phyloP scores from a whole-genome alignment of 30 jellyfish, hydroid and myxozoan species.

The Aurelia aurita region DNA sequence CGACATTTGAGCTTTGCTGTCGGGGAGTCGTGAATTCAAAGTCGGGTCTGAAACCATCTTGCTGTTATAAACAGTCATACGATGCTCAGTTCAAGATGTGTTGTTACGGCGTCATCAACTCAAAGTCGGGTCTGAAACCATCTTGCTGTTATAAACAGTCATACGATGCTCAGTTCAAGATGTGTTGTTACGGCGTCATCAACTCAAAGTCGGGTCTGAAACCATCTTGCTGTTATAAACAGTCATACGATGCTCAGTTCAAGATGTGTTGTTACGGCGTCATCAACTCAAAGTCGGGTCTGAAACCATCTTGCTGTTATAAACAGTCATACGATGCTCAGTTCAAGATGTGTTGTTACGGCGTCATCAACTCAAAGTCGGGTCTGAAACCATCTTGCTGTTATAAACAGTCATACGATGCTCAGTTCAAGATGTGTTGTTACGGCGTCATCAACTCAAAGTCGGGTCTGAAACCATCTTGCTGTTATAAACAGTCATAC shows the following conservation, averaged over 20 bases:
- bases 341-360: constrained; percentile 3
- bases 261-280: constrained; percentile 1
- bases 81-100: constrained; percentile 26
- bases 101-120: constrained; percentile 7
- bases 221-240: constrained; percentile 13
- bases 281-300: too few relatives aligned
- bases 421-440: background rate
- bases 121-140: constrained; percentile 30
- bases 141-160: constrained; percentile 43
- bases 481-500: constrained; percentile 4
- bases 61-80: constrained; percentile 28
- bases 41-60: constrained; percentile 18
- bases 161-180: constrained; percentile 15
- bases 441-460: too few relatives aligned
- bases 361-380: too few relatives aligned
- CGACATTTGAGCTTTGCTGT: constrained; percentile 32
- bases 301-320: constrained; percentile 16
- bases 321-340: background rate
- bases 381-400: constrained; percentile 16
- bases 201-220: constrained; percentile 21
- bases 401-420: background rate
- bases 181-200: constrained; percentile 44
- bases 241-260: background rate
- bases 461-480: constrained; percentile 1
- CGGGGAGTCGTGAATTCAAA: constrained; percentile 24